Evolutionary conservation across 2,113 vertebrate genomes (phyloP).

Genomic region (Glaucomys volans): DNA sequence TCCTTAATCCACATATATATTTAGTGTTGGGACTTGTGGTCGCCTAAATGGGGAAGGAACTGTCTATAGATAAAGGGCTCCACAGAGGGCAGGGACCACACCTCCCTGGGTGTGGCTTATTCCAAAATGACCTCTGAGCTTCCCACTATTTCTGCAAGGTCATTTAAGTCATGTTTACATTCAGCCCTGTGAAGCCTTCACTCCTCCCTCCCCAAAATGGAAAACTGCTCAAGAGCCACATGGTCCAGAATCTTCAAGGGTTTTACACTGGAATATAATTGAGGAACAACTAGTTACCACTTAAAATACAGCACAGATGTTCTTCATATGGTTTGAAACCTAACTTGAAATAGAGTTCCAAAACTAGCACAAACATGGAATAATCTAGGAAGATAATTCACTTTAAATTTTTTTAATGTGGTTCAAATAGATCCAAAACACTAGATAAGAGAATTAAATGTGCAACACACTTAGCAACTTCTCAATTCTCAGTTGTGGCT

Average conservation of each 20-base stretch:
- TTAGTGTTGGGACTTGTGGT: not conserved
- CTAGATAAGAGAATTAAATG: not conserved
- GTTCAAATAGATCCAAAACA: constrained; percentile 17
- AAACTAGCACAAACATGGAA: constrained; percentile 27
- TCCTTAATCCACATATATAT: not conserved
- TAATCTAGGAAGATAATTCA: not conserved
- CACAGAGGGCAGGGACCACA: not conserved
- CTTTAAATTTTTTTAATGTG: not conserved
- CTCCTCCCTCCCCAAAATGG: not conserved
- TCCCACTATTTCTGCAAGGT: constrained; percentile 62
- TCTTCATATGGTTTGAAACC: not conserved
- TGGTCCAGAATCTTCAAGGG: not conserved
- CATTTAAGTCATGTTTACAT: constrained; percentile 40
- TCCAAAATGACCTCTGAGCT: not conserved
- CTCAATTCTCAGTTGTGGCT: not conserved
- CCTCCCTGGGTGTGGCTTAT: not conserved
- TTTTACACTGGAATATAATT: not conserved
- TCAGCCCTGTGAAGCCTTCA: not conserved
- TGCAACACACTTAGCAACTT: constrained; percentile 12
- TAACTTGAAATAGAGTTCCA: constrained; percentile 57
- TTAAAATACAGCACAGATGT: not conserved
- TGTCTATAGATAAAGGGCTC: not conserved
- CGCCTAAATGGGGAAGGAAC: not conserved
- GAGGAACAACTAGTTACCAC: not conserved
- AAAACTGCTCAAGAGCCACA: not conserved